Evolutionary conservation across 2,888 invertebrate species (phyloP).

Genomic region (Eretmocerus hayati): DNA sequence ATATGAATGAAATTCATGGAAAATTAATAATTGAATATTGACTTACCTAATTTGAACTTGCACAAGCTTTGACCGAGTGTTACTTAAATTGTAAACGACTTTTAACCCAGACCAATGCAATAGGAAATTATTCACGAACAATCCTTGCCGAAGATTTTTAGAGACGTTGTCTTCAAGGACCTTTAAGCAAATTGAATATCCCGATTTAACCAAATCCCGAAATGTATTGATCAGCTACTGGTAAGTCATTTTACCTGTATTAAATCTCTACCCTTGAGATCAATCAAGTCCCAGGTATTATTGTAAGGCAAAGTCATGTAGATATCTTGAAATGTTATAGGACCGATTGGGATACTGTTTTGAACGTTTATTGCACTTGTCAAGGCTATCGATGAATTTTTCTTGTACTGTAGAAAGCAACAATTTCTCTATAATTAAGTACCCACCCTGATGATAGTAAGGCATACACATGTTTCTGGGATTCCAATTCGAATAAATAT

Average conservation of each 20-base stretch:
- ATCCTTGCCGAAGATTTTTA: background rate
- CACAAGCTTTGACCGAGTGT: constrained; percentile 20
- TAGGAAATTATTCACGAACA: constrained; percentile 4
- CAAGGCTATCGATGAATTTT: constrained; percentile 61
- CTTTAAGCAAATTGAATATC: constrained; percentile 6
- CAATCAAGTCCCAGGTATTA: constrained; percentile 66
- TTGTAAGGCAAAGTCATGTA: constrained; percentile 69
- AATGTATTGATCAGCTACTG: background rate
- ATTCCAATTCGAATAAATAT: background rate
- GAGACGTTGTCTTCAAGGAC: constrained; percentile 15
- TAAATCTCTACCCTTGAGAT: constrained; percentile 61
- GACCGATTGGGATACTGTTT: constrained; percentile 55
- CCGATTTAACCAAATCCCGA: background rate
- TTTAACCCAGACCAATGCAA: constrained; percentile 36
- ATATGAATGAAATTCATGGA: constrained; percentile 7
- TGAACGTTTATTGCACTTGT: constrained; percentile 65
- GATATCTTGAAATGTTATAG: constrained; percentile 62
- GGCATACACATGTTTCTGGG: too few species aligned
- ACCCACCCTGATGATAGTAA: too few species aligned
- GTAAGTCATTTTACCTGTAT: constrained; percentile 42
- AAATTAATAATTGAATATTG: constrained; percentile 32
- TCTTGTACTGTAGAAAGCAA: constrained; percentile 37
- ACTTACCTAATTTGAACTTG: constrained; percentile 46
- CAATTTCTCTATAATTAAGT: too few species aligned
- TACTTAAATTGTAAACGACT: constrained; percentile 28